Base-by-base conservation (phyloP, 92 coral and sea anemone genomes). In the Umimayanthus chanpuru region DNA sequence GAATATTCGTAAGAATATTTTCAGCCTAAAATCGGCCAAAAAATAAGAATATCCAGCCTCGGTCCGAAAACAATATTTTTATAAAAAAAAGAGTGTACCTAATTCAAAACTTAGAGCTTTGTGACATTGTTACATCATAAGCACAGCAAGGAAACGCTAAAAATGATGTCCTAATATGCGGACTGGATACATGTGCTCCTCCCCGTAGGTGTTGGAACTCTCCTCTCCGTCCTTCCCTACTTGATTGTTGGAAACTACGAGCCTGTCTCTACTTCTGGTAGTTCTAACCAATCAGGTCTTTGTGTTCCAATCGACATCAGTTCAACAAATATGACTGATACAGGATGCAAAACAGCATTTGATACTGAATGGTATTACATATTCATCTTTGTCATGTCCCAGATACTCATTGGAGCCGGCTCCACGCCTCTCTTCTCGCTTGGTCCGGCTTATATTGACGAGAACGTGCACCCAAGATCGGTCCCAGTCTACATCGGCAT, bases 381-480 rank as follows among this genome's bases (percentile, higher is more conserved):
- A 85, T 25, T 91, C 32, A 78, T 94, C 25, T 94, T 96, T 89
- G 85, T 92, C 21, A n/a, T 67, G 14, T 97, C 93, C 7, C 98
- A 95, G 91, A 55, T 96, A 89, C 85, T 93, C 83, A 96, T 94
- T 94, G 98, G 98, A 47, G 93, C 93, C 11, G 98, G 98, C 11
- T 91, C 93, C 9, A 92, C 97, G n/a, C 98, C 98, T 74, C 95
- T 93, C 89, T 94, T 88, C 91, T 90, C 96, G 16, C 94, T 96
- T 77, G 94, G 93, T 81, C 98, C 95, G 49, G 98, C 98, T 23
- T 94, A 96, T 89, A 86, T 96, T 38, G 98, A 96, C 53, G 98
- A 96, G 85, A 96, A 96, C 65, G 95, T 95, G 5, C 88, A 88
- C 11, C 98, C 98, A 10, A 93, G 93, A 78, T 74, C 93, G 28